Percentiles rank a stretch among this genome's conserved stretches.
phyloP scores from a whole-genome alignment of 2,797 vertebrate species.

The Chrysolophus pictus region DNA sequence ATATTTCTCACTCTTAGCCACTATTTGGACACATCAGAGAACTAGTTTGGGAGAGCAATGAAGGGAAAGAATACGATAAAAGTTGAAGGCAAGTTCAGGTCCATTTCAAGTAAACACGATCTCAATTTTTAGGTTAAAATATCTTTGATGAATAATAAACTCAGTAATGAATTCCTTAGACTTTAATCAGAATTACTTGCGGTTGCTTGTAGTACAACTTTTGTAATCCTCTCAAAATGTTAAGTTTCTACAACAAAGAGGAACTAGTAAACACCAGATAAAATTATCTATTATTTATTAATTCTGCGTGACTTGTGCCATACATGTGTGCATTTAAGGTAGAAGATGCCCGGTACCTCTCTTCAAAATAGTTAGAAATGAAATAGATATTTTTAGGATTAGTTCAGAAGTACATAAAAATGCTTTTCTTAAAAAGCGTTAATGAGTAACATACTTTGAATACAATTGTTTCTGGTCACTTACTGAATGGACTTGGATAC shows the following conservation, averaged over 20 bases:
- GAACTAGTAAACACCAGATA: background rate
- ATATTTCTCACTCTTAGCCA: background rate
- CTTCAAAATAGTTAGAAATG: constrained; percentile 12
- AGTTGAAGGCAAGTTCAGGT: background rate
- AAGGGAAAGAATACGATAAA: background rate
- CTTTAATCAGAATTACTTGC: background rate
- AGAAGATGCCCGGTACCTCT: constrained; percentile 40
- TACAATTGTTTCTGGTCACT: background rate
- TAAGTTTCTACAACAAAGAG: background rate
- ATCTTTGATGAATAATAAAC: background rate
- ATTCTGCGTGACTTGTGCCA: background rate
- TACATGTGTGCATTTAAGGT: background rate
- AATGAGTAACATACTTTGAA: constrained; percentile 27
- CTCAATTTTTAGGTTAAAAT: background rate
- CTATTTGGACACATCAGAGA: background rate
- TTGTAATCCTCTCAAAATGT: background rate
- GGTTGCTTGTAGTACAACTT: background rate
- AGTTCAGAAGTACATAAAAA: constrained; percentile 23
- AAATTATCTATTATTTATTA: background rate
- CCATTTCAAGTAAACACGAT: background rate
- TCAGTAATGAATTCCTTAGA: background rate
- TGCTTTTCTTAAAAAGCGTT: background rate
- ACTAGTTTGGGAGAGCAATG: background rate
- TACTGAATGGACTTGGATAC: background rate
- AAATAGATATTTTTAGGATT: background rate